Conservation (phyloP, 2,888 invertebrate species). For the Ophonus ardosiacus region DNA sequence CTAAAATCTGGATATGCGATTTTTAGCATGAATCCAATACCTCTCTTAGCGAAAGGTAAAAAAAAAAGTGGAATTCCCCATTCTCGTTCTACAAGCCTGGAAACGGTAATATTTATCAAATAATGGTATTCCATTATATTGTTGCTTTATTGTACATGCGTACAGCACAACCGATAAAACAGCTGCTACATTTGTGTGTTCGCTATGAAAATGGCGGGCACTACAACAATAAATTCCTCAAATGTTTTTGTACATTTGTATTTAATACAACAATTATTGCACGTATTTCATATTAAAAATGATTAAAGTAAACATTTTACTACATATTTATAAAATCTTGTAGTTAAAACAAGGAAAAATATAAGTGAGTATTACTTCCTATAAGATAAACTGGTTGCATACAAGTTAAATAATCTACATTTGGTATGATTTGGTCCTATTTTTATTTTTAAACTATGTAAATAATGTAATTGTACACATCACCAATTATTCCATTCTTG, state of each 20-base stretch:
- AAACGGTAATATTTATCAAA: no score
- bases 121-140: background rate
- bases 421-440: background rate
- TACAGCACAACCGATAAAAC: background rate
- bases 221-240: background rate
- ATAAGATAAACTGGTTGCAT: background rate
- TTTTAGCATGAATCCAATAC: no score
- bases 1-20: no score
- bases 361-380: background rate
- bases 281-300: background rate
- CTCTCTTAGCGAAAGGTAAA: no score
- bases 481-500: background rate
- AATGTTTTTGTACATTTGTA: background rate
- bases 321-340: background rate
- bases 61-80: no score
- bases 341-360: background rate
- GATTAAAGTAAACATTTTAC: background rate
- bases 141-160: background rate
- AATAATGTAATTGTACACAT: slow-evolving; percentile 17
- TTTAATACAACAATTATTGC: background rate
- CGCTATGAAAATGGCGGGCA: background rate
- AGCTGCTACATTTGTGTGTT: background rate
- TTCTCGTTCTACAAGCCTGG: no score
- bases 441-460: slow-evolving; percentile 5
- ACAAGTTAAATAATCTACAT: background rate